Evolutionary conservation across 2,888 invertebrate genomes (phyloP).

Genomic region (Ellobium chinense): DNA sequence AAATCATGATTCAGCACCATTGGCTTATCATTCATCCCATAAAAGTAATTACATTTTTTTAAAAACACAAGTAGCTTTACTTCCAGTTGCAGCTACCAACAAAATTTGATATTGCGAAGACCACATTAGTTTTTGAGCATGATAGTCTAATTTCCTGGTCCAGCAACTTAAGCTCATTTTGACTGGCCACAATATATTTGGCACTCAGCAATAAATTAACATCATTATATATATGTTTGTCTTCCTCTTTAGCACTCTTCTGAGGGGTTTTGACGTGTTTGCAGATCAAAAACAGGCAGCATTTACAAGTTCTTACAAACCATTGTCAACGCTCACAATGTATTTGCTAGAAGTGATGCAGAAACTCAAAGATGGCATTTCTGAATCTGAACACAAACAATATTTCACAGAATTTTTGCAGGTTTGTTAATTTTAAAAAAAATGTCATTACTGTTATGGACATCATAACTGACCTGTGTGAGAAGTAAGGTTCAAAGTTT

Average conservation of each 20-base stretch:
- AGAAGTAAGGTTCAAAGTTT: no score
- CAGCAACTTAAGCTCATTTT: neutral
- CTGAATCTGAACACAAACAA: slow-evolving; percentile 46
- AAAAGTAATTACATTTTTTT: no score
- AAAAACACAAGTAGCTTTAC: no score
- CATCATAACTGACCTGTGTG: neutral
- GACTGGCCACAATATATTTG: no score
- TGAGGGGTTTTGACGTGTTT: slow-evolving; percentile 89
- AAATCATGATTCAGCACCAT: no score
- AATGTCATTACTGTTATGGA: no score
- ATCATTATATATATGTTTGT: neutral
- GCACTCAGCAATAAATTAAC: no score
- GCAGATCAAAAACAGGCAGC: slow-evolving; percentile 86
- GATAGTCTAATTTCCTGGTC: no score
- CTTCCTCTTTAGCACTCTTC: slow-evolving; percentile 80
- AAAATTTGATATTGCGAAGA: no score
- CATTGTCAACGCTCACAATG: slow-evolving; percentile 60
- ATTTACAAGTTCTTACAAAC: slow-evolving; percentile 80
- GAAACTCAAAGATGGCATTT: slow-evolving; percentile 41
- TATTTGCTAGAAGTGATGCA: slow-evolving; percentile 55
- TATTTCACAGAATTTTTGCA: slow-evolving; percentile 62
- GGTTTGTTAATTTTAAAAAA: slow-evolving; percentile 52
- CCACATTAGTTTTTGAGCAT: no score
- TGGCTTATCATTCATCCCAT: no score
- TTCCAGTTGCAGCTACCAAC: no score